Conservation (phyloP, 2,888 invertebrate species). For the Drosophila paranaensis region DNA sequence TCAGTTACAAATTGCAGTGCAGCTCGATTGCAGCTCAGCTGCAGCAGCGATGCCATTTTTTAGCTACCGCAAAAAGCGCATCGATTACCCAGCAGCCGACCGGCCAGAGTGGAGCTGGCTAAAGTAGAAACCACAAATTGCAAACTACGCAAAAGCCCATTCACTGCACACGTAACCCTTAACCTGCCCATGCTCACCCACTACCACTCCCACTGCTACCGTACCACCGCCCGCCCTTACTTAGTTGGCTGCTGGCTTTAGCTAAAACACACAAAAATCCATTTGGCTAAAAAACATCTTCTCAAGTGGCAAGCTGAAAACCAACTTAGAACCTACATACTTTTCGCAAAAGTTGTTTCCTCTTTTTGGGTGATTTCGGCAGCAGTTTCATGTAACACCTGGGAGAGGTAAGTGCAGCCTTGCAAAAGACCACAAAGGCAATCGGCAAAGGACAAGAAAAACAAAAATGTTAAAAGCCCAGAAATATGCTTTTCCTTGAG, state of each 20-base stretch:
- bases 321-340: constrained; percentile 4
- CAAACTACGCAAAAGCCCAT: constrained; percentile 52
- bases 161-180: constrained; percentile 36
- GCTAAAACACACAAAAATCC: constrained; percentile 48
- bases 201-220: too few relatives aligned
- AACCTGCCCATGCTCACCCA: background rate
- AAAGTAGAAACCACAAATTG: constrained; percentile 54
- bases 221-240: too few relatives aligned
- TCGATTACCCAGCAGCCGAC: constrained; percentile 40
- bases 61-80: constrained; percentile 42
- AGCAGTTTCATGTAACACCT: constrained; percentile 45
- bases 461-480: background rate
- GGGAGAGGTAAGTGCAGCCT: constrained; percentile 38
- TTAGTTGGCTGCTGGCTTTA: constrained; percentile 14
- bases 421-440: constrained; percentile 36
- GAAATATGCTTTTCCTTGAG: constrained; percentile 28
- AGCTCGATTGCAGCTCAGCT: constrained; percentile 21
- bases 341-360: constrained; percentile 20
- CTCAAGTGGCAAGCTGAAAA: constrained; percentile 32
- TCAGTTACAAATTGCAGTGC: constrained; percentile 28
- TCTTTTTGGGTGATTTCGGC: constrained; percentile 21
- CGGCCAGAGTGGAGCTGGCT: background rate
- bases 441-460: constrained; percentile 12
- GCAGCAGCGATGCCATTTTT: constrained; percentile 19
- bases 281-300: constrained; percentile 53